Evolutionary conservation across 2,113 vertebrate species (phyloP).

Genomic region (Orthonyx spaldingii): DNA sequence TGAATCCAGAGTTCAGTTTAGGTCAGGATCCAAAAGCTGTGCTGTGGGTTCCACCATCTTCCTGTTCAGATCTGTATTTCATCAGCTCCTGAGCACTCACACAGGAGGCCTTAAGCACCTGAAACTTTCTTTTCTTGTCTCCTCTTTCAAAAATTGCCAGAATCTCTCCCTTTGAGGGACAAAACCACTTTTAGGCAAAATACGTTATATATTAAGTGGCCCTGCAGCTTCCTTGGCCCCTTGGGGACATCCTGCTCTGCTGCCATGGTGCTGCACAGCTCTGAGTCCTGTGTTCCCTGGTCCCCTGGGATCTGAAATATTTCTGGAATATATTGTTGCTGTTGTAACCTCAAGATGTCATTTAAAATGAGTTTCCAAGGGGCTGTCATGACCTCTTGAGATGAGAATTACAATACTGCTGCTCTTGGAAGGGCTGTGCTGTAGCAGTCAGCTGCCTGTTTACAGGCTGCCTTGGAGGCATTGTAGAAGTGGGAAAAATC

Average conservation of each 20-base stretch:
- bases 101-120: not conserved
- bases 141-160: not conserved
- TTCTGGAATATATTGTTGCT: not conserved
- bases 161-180: not conserved
- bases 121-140: not conserved
- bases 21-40: not conserved
- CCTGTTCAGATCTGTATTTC: not conserved
- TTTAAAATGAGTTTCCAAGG: conserved; percentile 19
- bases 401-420: not conserved
- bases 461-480: not conserved
- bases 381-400: not conserved
- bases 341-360: not conserved
- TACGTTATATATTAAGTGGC: not conserved
- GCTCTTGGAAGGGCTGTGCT: not conserved
- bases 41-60: not conserved
- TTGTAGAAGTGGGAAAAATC: not conserved
- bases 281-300: not conserved
- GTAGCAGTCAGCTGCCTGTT: not conserved
- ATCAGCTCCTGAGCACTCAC: not conserved
- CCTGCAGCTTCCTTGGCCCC: not conserved
- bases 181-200: not conserved
- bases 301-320: not conserved
- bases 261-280: not conserved
- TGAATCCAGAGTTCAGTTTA: not conserved
- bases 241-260: not conserved